A percentile compares a stretch with the other conserved stretches of the same genome.
These are phyloP conservation scores for Lacerta viridis DNA, from an alignment of 2,797 vertebrate species.

Conservation along the genomic window DNA sequence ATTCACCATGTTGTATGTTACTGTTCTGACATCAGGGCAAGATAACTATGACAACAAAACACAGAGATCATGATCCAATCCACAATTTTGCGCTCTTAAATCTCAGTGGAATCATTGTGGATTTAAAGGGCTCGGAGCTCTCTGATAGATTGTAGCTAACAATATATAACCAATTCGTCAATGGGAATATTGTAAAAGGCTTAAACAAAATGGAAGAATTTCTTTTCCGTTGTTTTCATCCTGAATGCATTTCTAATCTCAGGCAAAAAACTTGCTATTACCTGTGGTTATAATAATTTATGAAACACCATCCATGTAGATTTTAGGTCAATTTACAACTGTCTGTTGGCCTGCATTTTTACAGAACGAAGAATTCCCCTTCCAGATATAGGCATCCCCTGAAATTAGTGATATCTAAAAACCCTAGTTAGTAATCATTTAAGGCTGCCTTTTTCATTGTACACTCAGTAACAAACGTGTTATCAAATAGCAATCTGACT, in stretches of 20 bases:
- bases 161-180: not conserved
- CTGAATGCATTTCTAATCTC: constrained; percentile 1
- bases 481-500: not conserved
- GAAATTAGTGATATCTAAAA: not conserved
- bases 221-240: constrained; percentile 2
- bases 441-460: not conserved
- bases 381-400: not conserved
- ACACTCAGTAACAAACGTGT: not conserved
- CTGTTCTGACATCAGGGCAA: not conserved
- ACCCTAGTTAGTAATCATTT: constrained; percentile 1
- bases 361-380: not conserved
- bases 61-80: not conserved
- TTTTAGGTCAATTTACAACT: too few relatives aligned
- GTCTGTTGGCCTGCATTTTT: not conserved
- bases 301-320: too few relatives aligned
- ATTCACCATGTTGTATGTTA: constrained; percentile 14
- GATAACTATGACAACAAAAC: not conserved
- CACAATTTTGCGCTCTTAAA: not conserved
- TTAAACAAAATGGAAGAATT: not conserved
- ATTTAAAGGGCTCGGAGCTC: not conserved
- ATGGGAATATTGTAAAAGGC: not conserved
- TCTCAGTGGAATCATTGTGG: not conserved
- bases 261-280: too few relatives aligned
- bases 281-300: too few relatives aligned
- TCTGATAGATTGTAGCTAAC: not conserved